phyloP scores from a whole-genome alignment of 23 tunicate species.

The Halocynthia aurantium region DNA sequence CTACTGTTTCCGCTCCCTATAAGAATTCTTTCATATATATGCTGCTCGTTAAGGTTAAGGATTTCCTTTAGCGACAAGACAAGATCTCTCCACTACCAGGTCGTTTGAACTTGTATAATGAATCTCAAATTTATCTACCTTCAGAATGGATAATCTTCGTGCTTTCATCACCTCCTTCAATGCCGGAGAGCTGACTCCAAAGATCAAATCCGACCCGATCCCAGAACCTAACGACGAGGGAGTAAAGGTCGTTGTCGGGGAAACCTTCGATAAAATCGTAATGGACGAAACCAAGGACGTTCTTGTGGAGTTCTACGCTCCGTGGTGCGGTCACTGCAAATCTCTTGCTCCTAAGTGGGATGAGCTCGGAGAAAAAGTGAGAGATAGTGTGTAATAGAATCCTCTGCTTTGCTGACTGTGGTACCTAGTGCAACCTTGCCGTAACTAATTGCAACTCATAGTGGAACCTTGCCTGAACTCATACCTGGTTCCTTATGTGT shows the following conservation, averaged over 20 bases:
- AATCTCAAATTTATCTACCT: not conserved
- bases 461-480: too few species aligned
- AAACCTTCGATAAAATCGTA: constrained; percentile 86
- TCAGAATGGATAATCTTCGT: constrained; percentile 45
- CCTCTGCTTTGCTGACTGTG: too few species aligned
- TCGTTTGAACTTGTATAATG: too few species aligned
- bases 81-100: too few species aligned
- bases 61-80: too few species aligned
- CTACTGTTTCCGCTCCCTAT: too few species aligned
- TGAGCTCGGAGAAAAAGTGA: constrained; percentile 88
- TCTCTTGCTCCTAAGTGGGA: constrained; percentile 88
- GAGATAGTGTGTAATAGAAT: not conserved
- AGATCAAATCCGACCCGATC: constrained; percentile 79
- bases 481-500: too few species aligned
- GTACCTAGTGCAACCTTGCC: too few species aligned
- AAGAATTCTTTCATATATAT: too few species aligned
- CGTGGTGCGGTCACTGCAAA: constrained; percentile 99
- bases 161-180: constrained; percentile 45
- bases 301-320: constrained; percentile 90
- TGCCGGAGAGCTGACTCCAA: constrained; percentile 57
- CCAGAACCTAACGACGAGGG: constrained; percentile 82
- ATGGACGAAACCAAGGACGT: constrained; percentile 93
- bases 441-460: too few species aligned
- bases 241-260: constrained; percentile 84
- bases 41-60: too few species aligned